Percentiles rank a stretch among this genome's conserved stretches.
Conservation (phyloP, 37 sponge, comb jelly and placozoan species). For the Cladorhizidae sp. region DNA sequence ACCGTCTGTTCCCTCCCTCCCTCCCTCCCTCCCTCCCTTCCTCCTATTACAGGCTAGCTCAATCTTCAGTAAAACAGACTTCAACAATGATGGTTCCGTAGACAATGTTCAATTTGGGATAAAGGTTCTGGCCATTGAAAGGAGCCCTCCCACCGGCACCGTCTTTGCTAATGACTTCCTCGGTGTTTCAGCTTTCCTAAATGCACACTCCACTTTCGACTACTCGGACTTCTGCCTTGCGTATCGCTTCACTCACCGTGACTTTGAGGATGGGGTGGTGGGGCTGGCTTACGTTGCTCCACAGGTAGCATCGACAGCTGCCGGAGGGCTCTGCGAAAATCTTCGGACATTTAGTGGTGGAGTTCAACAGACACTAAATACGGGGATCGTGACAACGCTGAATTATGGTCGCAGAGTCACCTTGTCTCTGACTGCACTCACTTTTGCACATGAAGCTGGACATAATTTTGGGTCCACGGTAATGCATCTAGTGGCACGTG, state of each 20-base stretch:
- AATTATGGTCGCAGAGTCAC: slow-evolving; percentile 78
- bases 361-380: slow-evolving; percentile 67
- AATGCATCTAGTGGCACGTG: neutral
- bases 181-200: slow-evolving; percentile 80
- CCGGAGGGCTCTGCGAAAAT: slow-evolving; percentile 76
- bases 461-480: slow-evolving; percentile 95
- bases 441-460: slow-evolving; percentile 94
- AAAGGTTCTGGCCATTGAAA: slow-evolving; percentile 1
- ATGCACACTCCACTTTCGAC: slow-evolving; percentile 56
- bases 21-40: slow-evolving; percentile 1
- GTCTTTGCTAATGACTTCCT: slow-evolving; percentile 40
- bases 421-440: slow-evolving; percentile 53
- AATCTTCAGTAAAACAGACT: slow-evolving; percentile 54
- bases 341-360: slow-evolving; percentile 4
- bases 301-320: slow-evolving; percentile 2
- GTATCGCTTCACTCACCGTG: slow-evolving; percentile 86
- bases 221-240: slow-evolving; percentile 73
- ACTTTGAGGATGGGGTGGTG: slow-evolving; percentile 89
- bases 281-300: slow-evolving; percentile 88
- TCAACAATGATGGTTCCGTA: neutral
- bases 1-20: neutral
- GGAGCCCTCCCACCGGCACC: neutral
- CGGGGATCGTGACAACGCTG: slow-evolving; percentile 86
- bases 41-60: slow-evolving; percentile 1
- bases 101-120: slow-evolving; percentile 65